Percentiles rank a stretch among this genome's conserved stretches.
Evolutionary conservation across 2,797 vertebrate species (phyloP).

Genomic region (Pangasius macronema): DNA sequence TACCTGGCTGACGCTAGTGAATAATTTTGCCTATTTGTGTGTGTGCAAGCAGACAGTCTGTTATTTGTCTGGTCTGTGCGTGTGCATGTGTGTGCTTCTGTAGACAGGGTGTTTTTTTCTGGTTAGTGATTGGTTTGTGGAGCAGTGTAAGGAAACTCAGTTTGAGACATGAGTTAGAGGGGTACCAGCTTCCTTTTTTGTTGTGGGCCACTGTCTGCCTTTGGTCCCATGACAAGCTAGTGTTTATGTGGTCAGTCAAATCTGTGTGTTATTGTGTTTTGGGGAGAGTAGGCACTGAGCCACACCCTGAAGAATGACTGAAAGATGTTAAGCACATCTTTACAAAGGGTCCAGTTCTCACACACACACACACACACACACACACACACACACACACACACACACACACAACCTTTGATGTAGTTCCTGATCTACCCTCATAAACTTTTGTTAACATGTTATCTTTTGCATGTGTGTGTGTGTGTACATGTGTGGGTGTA

Average conservation of each 20-base stretch:
- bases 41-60: constrained; percentile 15
- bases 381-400: constrained; percentile 2
- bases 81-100: constrained; percentile 15
- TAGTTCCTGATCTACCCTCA: neutral
- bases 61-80: constrained; percentile 47
- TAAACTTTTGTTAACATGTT: neutral
- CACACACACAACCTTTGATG: neutral
- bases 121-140: constrained; percentile 34
- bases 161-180: constrained; percentile 11
- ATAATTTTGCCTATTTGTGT: constrained; percentile 28
- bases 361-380: neutral
- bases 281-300: constrained; percentile 31
- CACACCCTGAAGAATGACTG: constrained; percentile 53
- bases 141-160: constrained; percentile 25
- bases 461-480: constrained; percentile 36
- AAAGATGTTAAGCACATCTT: constrained; percentile 56
- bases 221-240: constrained; percentile 30
- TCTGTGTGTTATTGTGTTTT: constrained; percentile 34
- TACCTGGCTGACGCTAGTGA: constrained; percentile 33
- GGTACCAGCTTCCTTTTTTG: constrained; percentile 34
- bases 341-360: neutral
- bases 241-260: constrained; percentile 50
- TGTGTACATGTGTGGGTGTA: constrained; percentile 60
- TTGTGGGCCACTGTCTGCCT: constrained; percentile 50
- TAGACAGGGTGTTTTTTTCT: neutral